phyloP scores from a whole-genome alignment of 92 coral and sea anemone genomes.

The Actinostola sp. region DNA sequence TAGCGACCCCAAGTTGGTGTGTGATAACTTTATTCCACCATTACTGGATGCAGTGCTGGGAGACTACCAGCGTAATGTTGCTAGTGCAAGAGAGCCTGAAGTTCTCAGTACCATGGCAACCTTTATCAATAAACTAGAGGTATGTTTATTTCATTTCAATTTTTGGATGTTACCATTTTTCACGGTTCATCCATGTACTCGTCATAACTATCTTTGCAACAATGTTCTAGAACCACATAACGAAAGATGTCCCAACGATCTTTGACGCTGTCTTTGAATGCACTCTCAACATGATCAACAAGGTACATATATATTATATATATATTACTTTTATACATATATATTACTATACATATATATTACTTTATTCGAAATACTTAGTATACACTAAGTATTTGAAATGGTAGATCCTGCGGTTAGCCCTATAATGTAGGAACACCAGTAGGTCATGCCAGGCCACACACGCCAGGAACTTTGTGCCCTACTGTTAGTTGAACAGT shows the following conservation, averaged over 20 bases:
- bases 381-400: no score
- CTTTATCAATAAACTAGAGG: conserved; percentile 96
- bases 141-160: conserved; percentile 13
- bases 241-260: conserved; percentile 74
- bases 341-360: no score
- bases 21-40: conserved; percentile 99
- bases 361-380: no score
- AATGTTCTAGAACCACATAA: conserved; percentile 24
- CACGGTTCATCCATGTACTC: no score
- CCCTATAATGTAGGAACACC: no score
- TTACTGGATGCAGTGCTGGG: conserved; percentile 96
- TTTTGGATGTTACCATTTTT: neutral
- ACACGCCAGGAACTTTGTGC: no score
- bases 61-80: conserved; percentile 94
- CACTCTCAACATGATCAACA: conserved; percentile 96
- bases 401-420: no score
- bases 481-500: no score
- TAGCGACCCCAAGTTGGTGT: conserved; percentile 94
- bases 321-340: neutral
- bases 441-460: no score
- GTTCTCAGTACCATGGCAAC: conserved; percentile 99
- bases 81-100: conserved; percentile 96
- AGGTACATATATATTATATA: conserved; percentile 35
- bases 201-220: no score
- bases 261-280: conserved; percentile 99